Base-by-base conservation (phyloP, 2,888 invertebrate species). In the Pammene fasciana region DNA sequence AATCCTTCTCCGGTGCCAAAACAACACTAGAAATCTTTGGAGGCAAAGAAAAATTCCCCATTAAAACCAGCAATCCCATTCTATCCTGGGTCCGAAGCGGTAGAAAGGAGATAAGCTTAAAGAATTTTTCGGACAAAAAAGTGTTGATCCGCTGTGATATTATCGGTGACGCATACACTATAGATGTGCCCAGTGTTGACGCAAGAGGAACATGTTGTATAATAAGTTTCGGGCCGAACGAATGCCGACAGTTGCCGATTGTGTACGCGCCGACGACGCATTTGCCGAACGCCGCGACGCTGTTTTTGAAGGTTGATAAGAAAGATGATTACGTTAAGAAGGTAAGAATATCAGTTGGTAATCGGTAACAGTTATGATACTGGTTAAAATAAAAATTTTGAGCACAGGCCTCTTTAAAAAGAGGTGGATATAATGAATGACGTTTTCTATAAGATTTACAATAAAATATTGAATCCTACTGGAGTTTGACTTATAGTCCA, bases 41-140 rank as follows among this genome's bases (percentile, higher is more conserved):
- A 7, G 89, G 89, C 1, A 65, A 75, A 1, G 87, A 88, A 0
- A 83, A 79, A 0, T 92, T 92, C 71, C 92, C 92, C 0, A 86
- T 92, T 26, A 90, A 90, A 72, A 90, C 89, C 0, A 92, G 86
- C 70, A 77, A 82, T 72, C 81, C 76, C 46, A 77, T 77, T 0
- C 76, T 92, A 72, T 89, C 90, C 0, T 92, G 89, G 88, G 86
- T 91, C 5, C 80, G 87, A 1, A 66, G 83, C 0, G 91, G 87
- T 0, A 75, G 88, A 8, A 92, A 89, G 66, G 90, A 92, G 61
- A 77, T 92, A 0, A 91, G 88, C 65, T 71, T 92, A 65, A 90
- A 90, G 73, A 92, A 91, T 70, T 80, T 77, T 0, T 79, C 81
- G 0, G 81, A 89, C 36, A 88, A 82, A 61, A 90, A 87, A 75